These are phyloP conservation scores for Vanacampus margaritifer DNA, from an alignment of 2,113 vertebrate genomes.

Conservation along the genomic window DNA sequence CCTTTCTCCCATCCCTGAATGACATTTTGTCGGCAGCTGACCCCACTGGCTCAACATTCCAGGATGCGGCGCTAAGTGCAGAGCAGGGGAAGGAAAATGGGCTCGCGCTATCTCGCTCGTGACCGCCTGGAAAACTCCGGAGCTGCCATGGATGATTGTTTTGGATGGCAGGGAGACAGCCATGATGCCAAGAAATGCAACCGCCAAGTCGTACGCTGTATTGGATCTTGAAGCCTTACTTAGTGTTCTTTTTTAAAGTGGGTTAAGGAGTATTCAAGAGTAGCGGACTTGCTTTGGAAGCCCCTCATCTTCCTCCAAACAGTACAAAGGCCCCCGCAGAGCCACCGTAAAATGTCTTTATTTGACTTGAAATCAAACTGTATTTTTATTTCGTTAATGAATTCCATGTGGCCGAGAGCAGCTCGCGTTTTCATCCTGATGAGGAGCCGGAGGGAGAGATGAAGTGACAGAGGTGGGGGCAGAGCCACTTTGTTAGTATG, in stretches of 20 bases:
- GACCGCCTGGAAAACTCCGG: constrained; percentile 51
- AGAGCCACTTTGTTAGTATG: no score
- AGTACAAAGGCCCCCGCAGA: no score
- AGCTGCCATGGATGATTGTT: constrained; percentile 48
- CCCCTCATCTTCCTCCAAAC: no score
- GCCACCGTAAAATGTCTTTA: constrained; percentile 41
- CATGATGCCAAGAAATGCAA: constrained; percentile 49
- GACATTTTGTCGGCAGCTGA: constrained; percentile 39
- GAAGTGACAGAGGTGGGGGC: constrained; percentile 19
- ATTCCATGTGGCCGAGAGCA: constrained; percentile 66
- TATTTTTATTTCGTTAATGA: constrained; percentile 60
- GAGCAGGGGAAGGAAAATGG: constrained; percentile 43
- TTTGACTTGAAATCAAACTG: constrained; percentile 70
- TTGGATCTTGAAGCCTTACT: no score
- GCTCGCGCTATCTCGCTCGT: constrained; percentile 43
- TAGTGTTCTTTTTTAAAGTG: no score
- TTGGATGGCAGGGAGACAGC: constrained; percentile 57
- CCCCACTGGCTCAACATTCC: constrained; percentile 53
- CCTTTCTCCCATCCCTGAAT: constrained; percentile 14
- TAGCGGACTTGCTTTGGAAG: no score
- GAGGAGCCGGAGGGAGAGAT: constrained; percentile 47
- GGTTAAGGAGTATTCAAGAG: no score
- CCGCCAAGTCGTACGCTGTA: no score
- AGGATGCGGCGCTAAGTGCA: constrained; percentile 50
- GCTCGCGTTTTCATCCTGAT: constrained; percentile 57